These are phyloP conservation scores for Eurypyga helias DNA, from an alignment of 2,113 vertebrate genomes.

Conservation along the genomic window DNA sequence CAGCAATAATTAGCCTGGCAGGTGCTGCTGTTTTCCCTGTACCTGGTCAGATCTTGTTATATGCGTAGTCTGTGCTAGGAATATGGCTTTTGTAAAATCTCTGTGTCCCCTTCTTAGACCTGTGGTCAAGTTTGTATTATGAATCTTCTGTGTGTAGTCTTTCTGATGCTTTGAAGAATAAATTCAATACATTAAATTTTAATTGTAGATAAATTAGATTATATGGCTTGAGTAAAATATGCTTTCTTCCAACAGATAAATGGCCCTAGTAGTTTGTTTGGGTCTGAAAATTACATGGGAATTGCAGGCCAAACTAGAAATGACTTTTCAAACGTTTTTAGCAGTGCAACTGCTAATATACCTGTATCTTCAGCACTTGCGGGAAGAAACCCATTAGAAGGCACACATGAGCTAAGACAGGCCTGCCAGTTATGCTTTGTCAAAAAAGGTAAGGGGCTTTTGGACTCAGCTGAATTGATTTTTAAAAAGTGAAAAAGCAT, in stretches of 20 bases:
- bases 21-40: not conserved
- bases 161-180: not conserved
- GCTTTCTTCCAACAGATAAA: slow-evolving; percentile 79
- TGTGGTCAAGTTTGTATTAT: not conserved
- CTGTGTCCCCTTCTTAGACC: fast-evolving
- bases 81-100: not conserved
- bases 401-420: slow-evolving; percentile 92
- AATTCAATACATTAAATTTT: not conserved
- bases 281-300: slow-evolving; percentile 82
- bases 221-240: not conserved
- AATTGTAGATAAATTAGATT: not conserved
- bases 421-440: slow-evolving; percentile 91
- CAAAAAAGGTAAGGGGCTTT: slow-evolving; percentile 85
- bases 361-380: slow-evolving; percentile 45
- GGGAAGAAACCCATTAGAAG: slow-evolving; percentile 86
- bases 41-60: not conserved
- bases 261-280: slow-evolving; percentile 76
- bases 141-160: not conserved
- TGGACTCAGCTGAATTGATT: not conserved
- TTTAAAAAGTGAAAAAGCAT: not conserved
- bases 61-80: not conserved
- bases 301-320: slow-evolving; percentile 73
- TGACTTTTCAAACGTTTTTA: slow-evolving; percentile 75
- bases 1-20: not conserved
- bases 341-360: slow-evolving; percentile 66